phyloP scores from a whole-genome alignment of 2,113 vertebrate genomes.

The Psephotus haematonotus region DNA sequence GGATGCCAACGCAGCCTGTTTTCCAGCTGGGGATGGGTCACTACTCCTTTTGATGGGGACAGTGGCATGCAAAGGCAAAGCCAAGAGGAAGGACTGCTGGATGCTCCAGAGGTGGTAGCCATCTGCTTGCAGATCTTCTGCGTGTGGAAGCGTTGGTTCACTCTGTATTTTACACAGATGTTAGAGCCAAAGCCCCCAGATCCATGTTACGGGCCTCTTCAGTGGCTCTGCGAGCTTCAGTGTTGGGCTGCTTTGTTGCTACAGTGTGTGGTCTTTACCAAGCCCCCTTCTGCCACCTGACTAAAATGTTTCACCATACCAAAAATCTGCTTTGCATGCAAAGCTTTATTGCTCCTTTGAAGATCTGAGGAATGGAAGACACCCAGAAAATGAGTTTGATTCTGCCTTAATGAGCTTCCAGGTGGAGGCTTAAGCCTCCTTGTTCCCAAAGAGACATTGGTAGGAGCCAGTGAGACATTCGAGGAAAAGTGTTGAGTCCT shows the following conservation, averaged over 20 bases:
- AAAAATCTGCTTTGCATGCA: background rate
- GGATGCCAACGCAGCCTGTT: background rate
- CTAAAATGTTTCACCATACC: background rate
- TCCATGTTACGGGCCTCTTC: accelerated
- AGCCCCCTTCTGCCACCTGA: background rate
- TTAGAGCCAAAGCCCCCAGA: background rate
- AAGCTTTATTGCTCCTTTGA: background rate
- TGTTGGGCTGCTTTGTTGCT: background rate
- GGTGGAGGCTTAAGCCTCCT: background rate
- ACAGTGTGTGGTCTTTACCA: background rate
- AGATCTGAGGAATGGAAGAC: background rate
- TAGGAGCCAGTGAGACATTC: background rate
- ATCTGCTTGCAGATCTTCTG: background rate
- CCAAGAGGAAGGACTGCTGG: background rate
- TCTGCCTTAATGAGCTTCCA: background rate
- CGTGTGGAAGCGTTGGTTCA: background rate
- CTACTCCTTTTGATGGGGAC: background rate
- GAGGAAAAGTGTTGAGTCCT: accelerated
- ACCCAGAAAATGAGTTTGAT: background rate
- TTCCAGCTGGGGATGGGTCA: background rate
- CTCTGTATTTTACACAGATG: background rate
- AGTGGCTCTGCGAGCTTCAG: accelerated
- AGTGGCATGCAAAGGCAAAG: background rate
- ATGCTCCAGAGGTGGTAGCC: background rate
- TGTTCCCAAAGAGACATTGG: background rate